Evolutionary conservation across 2,797 vertebrate genomes (phyloP).

Genomic region (Bucorvus abyssinicus): DNA sequence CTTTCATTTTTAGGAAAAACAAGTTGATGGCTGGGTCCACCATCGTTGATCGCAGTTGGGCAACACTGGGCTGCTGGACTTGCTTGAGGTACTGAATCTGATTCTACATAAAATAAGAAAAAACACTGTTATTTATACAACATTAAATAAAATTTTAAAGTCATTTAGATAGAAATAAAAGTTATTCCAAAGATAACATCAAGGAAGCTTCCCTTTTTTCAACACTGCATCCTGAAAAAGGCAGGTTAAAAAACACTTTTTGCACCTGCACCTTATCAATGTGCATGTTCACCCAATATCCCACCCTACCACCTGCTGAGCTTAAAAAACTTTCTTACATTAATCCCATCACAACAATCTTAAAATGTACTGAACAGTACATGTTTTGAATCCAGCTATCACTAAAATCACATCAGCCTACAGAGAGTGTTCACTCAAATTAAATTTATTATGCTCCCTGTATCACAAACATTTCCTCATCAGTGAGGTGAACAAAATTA

Average conservation of each 20-base stretch:
- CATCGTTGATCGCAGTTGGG: slow-evolving; percentile 98
- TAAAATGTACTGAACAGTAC: background rate
- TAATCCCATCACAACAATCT: background rate
- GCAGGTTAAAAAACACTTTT: background rate
- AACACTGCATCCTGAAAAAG: background rate
- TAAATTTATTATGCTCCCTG: background rate
- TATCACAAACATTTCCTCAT: background rate
- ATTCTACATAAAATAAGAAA: slow-evolving; percentile 83
- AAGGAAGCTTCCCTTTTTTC: background rate
- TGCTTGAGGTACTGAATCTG: slow-evolving; percentile 99
- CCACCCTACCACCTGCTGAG: background rate
- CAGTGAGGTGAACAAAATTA: background rate
- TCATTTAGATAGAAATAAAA: background rate
- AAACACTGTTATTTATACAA: slow-evolving; percentile 58
- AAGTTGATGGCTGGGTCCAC: slow-evolving; percentile 99
- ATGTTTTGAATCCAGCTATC: background rate
- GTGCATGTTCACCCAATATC: background rate
- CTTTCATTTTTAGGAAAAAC: slow-evolving; percentile 99
- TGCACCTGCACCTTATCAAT: background rate
- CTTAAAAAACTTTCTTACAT: background rate
- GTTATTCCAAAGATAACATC: background rate
- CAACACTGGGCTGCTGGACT: slow-evolving; percentile 98
- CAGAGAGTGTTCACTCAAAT: background rate
- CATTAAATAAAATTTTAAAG: background rate
- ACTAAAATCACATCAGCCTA: background rate